Evolutionary conservation across 2,113 vertebrate genomes (phyloP), one percentile per base, ranked within the genome.

Genomic region (Eublepharis macularius): DNA sequence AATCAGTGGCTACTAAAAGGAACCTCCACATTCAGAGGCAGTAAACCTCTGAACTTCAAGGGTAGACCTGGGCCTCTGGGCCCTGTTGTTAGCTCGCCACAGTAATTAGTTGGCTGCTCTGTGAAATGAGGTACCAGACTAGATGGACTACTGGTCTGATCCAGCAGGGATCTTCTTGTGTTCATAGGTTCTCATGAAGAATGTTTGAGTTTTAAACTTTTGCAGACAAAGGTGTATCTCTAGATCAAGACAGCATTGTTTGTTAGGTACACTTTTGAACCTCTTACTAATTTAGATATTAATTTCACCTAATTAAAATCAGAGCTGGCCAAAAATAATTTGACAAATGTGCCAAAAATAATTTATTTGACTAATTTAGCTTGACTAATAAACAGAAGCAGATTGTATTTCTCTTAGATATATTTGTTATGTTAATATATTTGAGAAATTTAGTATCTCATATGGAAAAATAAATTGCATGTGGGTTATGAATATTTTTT

Each of bases 401-500:
- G 77, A 4, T 60, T 24, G 82, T 17, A 84, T 51, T 34, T 79
- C 92, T 77, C 87, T 51, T 0, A 0, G 0, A 0, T 80, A 39
- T 54, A 83, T 83, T 83, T 65, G 47, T 87, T 84, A 69, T 80
- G 89, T 80, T 86, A 17, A 78, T 90, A 73, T 82, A 63, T 86
- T 65, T 87, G 81, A 45, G 74, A 77, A 84, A 29, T 21, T n/a
- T 34, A 8, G 45, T 19, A 11, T 49, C 77, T 69, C 76, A 80
- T 74, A 69, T 39, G n/a, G 81, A 83, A 51, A 75, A 70, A 81
- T n/a, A 10, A 60, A 5, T 60, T 39, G 63, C 51, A 88, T 69
- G n/a, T 39, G 79, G 68, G 75, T 85, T 65, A 80, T 84, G 75
- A 85, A 41, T 83, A 39, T 43, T 91, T 83, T 43, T 91, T 83